phyloP scores from a whole-genome alignment of 2,888 invertebrate genomes.

The Platycnemis pennipes region DNA sequence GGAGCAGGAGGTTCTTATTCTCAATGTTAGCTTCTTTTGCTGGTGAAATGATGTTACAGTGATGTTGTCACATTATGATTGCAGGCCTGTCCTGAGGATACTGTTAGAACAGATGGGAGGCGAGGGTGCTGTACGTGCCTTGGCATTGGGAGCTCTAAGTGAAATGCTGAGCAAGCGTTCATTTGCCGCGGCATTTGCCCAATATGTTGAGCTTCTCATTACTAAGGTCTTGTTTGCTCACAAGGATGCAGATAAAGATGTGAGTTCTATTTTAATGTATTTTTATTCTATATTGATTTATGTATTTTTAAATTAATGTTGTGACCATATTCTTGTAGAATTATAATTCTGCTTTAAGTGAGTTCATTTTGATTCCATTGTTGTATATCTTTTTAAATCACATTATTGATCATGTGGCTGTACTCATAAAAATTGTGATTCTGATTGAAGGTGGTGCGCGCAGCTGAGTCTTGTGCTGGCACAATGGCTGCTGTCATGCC shows the following conservation, averaged over 20 bases:
- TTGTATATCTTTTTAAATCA: neutral
- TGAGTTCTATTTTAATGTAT: conserved; percentile 73
- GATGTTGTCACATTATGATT: neutral
- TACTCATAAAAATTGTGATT: neutral
- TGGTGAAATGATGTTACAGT: neutral
- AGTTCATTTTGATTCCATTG: too few species aligned
- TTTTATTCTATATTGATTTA: too few species aligned
- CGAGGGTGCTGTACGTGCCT: conserved; percentile 79
- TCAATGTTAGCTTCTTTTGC: neutral
- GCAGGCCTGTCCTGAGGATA: conserved; percentile 83
- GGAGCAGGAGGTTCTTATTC: too few species aligned
- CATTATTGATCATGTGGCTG: neutral
- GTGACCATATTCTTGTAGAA: too few species aligned
- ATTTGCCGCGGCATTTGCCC: conserved; percentile 89
- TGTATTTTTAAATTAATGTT: too few species aligned
- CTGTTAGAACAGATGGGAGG: conserved; percentile 87
- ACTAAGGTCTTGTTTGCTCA: conserved; percentile 94
- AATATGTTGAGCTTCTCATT: conserved; percentile 94
- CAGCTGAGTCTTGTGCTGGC: conserved; percentile 91
- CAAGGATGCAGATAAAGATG: conserved; percentile 82
- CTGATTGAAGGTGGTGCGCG: conserved; percentile 85
- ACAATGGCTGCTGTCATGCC: conserved; percentile 90
- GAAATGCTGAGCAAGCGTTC: conserved; percentile 91
- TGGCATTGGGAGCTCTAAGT: conserved; percentile 89
- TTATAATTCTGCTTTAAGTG: too few species aligned